These are phyloP conservation scores for Philotrypesis tridentata DNA, from an alignment of 1,140 invertebrate species.

Conservation along the genomic window DNA sequence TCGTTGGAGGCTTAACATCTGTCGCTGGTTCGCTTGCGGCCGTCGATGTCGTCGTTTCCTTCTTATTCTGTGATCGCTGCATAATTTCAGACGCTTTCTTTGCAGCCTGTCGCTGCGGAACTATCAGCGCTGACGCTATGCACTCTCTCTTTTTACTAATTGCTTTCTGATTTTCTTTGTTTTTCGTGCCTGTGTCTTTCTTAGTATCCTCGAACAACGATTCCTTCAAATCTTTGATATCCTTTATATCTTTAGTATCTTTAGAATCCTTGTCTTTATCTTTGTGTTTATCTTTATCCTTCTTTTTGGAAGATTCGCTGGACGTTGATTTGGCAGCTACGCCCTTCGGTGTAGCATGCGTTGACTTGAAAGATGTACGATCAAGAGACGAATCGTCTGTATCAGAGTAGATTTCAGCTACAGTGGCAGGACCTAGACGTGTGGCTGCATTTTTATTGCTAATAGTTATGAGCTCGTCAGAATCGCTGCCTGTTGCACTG, in stretches of 20 bases:
- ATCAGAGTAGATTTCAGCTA: slow-evolving; percentile 83
- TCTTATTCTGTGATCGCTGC: slow-evolving; percentile 68
- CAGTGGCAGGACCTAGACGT: slow-evolving; percentile 61
- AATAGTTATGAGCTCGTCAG: slow-evolving; percentile 82
- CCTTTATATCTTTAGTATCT: background rate
- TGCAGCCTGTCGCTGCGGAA: slow-evolving; percentile 92
- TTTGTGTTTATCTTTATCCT: slow-evolving; percentile 56
- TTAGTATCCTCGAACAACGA: background rate
- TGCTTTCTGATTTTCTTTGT: slow-evolving; percentile 76
- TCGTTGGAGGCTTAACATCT: slow-evolving; percentile 57
- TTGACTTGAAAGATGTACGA: slow-evolving; percentile 66
- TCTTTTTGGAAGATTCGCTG: slow-evolving; percentile 42
- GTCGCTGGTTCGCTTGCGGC: background rate
- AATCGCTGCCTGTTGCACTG: slow-evolving; percentile 80
- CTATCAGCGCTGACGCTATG: slow-evolving; percentile 85
- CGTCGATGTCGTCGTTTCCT: slow-evolving; percentile 17
- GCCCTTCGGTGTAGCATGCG: background rate
- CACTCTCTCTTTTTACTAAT: slow-evolving; percentile 77
- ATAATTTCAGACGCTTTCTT: slow-evolving; percentile 93
- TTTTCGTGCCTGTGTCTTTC: slow-evolving; percentile 56
- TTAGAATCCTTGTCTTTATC: slow-evolving; percentile 22
- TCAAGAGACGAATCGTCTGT: slow-evolving; percentile 81
- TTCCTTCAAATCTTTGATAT: slow-evolving; percentile 18
- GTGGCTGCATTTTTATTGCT: slow-evolving; percentile 65
- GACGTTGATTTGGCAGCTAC: background rate